Evolutionary conservation across 2,113 vertebrate genomes (phyloP).

Genomic region (Phrynosoma platyrhinos): DNA sequence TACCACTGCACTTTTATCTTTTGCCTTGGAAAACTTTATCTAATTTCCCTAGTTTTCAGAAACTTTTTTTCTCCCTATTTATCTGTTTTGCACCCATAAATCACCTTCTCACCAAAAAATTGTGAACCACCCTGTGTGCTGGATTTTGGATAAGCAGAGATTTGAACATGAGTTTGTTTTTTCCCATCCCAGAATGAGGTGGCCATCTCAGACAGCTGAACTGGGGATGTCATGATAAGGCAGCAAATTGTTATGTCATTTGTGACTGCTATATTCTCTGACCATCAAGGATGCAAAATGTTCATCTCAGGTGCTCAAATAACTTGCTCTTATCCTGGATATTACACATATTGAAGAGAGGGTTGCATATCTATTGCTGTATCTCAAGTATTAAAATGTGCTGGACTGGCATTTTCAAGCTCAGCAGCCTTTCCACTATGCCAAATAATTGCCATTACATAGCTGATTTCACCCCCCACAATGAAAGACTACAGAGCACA

Average conservation of each 20-base stretch:
- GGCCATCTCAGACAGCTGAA: too few species aligned
- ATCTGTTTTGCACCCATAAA: slow-evolving; percentile 10
- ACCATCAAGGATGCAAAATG: neutral
- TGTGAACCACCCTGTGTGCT: neutral
- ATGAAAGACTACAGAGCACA: neutral
- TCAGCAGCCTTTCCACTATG: neutral
- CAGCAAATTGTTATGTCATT: neutral
- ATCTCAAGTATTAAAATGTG: neutral
- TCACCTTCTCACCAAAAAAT: neutral
- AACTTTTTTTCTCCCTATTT: slow-evolving; percentile 28
- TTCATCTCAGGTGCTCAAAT: neutral
- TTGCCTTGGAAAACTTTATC: slow-evolving; percentile 37
- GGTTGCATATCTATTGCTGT: neutral
- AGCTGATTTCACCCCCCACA: too few species aligned
- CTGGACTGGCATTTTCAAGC: neutral
- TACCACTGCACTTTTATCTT: slow-evolving; percentile 38
- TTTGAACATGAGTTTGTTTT: neutral
- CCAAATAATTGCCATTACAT: neutral
- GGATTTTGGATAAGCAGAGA: neutral
- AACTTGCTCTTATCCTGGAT: neutral
- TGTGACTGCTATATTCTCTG: neutral
- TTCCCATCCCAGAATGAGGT: neutral
- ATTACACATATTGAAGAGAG: neutral
- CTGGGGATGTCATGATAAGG: neutral
- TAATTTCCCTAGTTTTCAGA: slow-evolving; percentile 32